Evolutionary conservation across 2,113 vertebrate species (phyloP).

Genomic region (Gadus chalcogrammus): DNA sequence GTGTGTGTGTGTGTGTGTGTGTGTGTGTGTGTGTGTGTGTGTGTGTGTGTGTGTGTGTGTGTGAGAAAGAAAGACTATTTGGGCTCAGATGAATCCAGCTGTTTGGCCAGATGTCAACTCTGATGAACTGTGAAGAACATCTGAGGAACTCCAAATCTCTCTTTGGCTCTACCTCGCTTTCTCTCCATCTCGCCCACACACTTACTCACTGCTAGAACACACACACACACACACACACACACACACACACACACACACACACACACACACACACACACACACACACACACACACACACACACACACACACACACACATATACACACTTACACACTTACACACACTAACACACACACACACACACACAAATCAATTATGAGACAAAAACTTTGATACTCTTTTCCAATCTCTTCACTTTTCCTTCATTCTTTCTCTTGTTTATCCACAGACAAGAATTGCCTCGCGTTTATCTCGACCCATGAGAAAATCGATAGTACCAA

Average conservation of each 20-base stretch:
- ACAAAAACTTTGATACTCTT: too few species aligned
- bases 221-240: conserved; percentile 1
- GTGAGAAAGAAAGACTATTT: conserved; percentile 17
- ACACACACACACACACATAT: conserved; percentile 3
- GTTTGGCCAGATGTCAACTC: conserved; percentile 68
- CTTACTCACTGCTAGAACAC: neutral
- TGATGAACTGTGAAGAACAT: conserved; percentile 70
- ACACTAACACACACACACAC: neutral
- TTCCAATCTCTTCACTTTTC: too few species aligned
- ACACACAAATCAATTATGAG: neutral
- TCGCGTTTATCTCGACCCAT: too few species aligned
- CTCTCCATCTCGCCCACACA: neutral
- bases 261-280: neutral
- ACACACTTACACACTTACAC: neutral
- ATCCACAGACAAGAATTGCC: too few species aligned
- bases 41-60: conserved; percentile 14
- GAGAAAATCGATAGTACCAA: too few species aligned
- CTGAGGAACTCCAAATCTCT: conserved; percentile 48
- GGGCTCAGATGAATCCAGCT: conserved; percentile 62
- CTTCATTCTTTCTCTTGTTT: too few species aligned
- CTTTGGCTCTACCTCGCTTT: conserved; percentile 8
- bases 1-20: too few species aligned
- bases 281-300: conserved; percentile 2
- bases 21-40: too few species aligned
- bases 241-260: conserved; percentile 3